phyloP scores from a whole-genome alignment of 2,797 vertebrate genomes.

The Anas georgica region DNA sequence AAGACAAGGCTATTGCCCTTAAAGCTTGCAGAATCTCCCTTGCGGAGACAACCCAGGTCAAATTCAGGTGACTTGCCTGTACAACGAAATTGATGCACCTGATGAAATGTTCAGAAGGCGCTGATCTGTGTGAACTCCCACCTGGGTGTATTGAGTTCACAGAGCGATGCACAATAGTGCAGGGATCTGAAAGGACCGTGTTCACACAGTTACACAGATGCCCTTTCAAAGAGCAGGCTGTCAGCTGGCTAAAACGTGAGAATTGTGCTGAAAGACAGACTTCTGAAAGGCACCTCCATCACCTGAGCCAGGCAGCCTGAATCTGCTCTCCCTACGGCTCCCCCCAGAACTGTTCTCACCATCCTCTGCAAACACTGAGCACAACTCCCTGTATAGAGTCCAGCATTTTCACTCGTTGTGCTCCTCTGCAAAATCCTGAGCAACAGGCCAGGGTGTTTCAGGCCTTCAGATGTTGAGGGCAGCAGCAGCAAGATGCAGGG shows the following conservation, averaged over 20 bases:
- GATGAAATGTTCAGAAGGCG: background rate
- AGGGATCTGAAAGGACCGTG: background rate
- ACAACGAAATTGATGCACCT: background rate
- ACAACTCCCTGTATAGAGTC: background rate
- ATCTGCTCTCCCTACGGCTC: background rate
- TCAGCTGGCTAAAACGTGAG: background rate
- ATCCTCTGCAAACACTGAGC: background rate
- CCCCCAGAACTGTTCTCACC: background rate
- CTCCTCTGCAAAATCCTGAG: background rate
- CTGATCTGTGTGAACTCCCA: conserved; percentile 8
- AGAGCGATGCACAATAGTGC: background rate
- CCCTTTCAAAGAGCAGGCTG: conserved; percentile 48
- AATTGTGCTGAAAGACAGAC: conserved; percentile 4
- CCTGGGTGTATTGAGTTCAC: background rate
- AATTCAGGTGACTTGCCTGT: background rate
- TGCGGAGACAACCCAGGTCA: conserved; percentile 11
- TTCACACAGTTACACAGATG: background rate
- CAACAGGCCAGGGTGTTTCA: background rate
- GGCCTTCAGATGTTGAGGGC: background rate
- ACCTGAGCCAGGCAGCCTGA: background rate
- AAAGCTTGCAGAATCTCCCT: background rate
- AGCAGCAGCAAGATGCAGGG: background rate
- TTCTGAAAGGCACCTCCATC: background rate
- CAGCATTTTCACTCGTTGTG: background rate
- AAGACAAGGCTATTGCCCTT: background rate